Base-by-base conservation (phyloP, 2,797 vertebrate species). In the Anabacerthia variegaticeps region DNA sequence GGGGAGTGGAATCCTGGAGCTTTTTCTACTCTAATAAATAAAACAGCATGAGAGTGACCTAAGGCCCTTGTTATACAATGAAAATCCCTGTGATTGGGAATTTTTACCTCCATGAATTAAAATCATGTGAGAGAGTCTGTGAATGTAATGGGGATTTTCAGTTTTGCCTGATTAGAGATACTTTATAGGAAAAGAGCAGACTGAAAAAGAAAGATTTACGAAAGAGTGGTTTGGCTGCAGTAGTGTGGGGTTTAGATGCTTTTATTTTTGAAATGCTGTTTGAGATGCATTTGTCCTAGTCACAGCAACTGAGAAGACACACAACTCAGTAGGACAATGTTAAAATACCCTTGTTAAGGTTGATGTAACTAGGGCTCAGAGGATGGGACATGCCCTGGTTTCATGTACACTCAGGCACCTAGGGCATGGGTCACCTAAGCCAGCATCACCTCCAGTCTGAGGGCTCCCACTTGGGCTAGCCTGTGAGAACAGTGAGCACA, bases 91-190 rank as follows among this genome's bases (percentile, higher is more conserved):
- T 44, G 54, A 36, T 72, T 75, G 52, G 81, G 28, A 85, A 85
- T 52, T 94, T 79, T 85, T 85, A 92, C 67, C 28, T 89, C 86
- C 4, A 1, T 56, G 93, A 92, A 69, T 82, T 93, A 51, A 71
- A 89, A 85, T 87, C 84, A 87, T 77, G 84, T 94, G 93, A 95
- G 44, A 67, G 23, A 71, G 16, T 22, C 74, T 78, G 26, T 71
- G 82, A 63, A 43, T 6, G 1, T 73, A 92, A 94, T 16, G 36
- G 37, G 27, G 75, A 77, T 94, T 95, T 96, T 95, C 63, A 71
- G 72, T 89, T 96, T 95, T 92, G 91, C 78, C 46, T 85, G 41
- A 55, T 43, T 77, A 86, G 81, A 77, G 67, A 74, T 52, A 65
- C 49, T 85, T 85, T 85, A 82, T 26, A 55, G n/a, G 43, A 58